A percentile compares a stretch with the other conserved stretches of the same genome.
These are phyloP conservation scores for Rhinophrynus dorsalis DNA, from an alignment of 2,797 vertebrate species.

Conservation along the genomic window DNA sequence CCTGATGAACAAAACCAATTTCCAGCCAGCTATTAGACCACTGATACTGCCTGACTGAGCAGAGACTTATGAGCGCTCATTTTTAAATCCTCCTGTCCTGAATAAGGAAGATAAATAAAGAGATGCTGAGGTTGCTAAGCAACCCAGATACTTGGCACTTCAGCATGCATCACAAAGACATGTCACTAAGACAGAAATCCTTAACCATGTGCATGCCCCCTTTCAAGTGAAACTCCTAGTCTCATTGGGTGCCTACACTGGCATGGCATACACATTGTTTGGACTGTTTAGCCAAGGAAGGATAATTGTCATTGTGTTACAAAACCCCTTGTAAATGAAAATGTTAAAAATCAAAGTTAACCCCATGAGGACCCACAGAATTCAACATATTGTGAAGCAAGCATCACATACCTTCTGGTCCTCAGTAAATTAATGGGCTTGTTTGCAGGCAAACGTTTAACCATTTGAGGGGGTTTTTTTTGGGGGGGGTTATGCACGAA, in stretches of 20 bases:
- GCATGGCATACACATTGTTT: not conserved
- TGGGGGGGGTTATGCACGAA: too few species aligned
- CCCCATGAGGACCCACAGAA: too few species aligned
- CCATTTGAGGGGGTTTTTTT: too few species aligned
- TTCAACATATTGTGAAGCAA: too few species aligned
- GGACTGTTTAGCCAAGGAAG: too few species aligned
- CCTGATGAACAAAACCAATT: conserved; percentile 39
- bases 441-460: too few species aligned
- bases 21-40: conserved; percentile 15
- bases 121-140: conserved; percentile 38
- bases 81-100: conserved; percentile 36
- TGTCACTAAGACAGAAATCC: conserved; percentile 16
- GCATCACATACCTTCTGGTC: too few species aligned
- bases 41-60: conserved; percentile 32
- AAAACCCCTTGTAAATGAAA: too few species aligned
- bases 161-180: conserved; percentile 27
- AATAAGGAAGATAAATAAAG: conserved; percentile 42
- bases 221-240: not conserved
- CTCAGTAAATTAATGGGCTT: too few species aligned
- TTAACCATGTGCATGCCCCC: conserved; percentile 26
- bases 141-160: conserved; percentile 41
- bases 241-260: not conserved
- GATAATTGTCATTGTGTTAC: too few species aligned
- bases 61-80: conserved; percentile 35
- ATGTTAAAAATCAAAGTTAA: too few species aligned